Conservation (phyloP, 2,888 invertebrate species). For the Conomelus anceps region DNA sequence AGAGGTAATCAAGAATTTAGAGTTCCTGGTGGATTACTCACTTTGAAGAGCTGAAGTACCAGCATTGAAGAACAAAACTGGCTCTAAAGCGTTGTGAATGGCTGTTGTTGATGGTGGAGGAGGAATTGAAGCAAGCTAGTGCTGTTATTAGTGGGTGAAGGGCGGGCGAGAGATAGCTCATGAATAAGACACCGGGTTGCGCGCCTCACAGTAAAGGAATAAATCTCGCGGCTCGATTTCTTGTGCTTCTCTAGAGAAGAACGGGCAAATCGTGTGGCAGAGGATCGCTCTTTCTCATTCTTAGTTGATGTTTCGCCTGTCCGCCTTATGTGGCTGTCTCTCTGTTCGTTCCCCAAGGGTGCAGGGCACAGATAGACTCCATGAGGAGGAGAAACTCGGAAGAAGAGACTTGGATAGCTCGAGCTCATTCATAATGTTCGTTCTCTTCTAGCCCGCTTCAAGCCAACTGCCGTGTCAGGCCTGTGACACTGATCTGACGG, state of each 20-base stretch:
- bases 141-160: not conserved
- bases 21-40: not conserved
- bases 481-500: not conserved
- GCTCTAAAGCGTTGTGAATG: not conserved
- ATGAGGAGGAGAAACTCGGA: not conserved
- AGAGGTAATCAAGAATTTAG: not conserved
- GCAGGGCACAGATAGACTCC: not conserved
- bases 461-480: not conserved
- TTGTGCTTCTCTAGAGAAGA: not conserved
- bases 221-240: not conserved
- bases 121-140: not conserved
- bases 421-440: not conserved
- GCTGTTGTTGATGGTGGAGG: not conserved
- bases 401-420: no score
- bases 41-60: not conserved
- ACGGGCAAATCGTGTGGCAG: not conserved
- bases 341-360: not conserved
- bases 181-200: not conserved
- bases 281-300: not conserved
- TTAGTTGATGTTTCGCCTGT: not conserved
- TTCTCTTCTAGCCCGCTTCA: not conserved
- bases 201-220: not conserved
- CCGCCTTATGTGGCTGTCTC: not conserved
- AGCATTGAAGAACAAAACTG: not conserved
- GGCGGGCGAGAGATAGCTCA: not conserved